Evolutionary conservation across 2,888 invertebrate species (phyloP), one percentile per base, ranked within the genome.

Genomic region (Tenthredo notha): DNA sequence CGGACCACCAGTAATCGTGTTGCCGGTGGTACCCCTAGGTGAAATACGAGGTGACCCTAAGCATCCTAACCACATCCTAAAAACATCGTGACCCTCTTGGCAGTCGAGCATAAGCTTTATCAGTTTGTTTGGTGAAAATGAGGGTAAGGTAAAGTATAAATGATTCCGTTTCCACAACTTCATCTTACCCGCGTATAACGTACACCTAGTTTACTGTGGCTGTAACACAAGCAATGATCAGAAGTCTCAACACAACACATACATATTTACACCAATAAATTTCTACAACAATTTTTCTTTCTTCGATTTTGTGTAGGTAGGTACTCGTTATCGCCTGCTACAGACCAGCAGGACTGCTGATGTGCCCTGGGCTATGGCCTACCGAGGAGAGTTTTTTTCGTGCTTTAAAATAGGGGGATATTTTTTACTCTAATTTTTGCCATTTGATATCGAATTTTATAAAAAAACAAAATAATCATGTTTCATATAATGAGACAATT

Each of bases 11-110:
- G 74, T 74, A 74, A 74, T 74, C 74, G 43, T 43, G 40, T 43
- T 43, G 74, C 74, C 74, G 0, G 9, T 10, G 74, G 74, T 43
- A 74, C 25, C 43, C 43, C 74, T 25, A 74, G 21, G 21, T 74
- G 74, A 74, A 74, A 74, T 74, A 74, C 74, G 74, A 74, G 40
- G 74, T 74, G 74, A 74, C 74, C 74, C 74, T 74, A 43, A 74
- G 74, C 43, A 74, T 74, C 29, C 74, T 74, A 43, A 74, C 74
- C 74, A 43, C 40, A 40, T 74, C 74, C 74, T 74, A 74, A 74
- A 74, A 74, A 74, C 43, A 74, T 43, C 74, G 74, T 74, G 25
- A 74, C 40, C 74, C 74, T 74, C 43, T 43, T 21, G 74, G 74
- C n/a, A 74, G 74, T 74, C 21, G 74, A 43, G 43, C 40, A 43